Base-by-base conservation (phyloP, 1,140 invertebrate species). In the Musca domestica region DNA sequence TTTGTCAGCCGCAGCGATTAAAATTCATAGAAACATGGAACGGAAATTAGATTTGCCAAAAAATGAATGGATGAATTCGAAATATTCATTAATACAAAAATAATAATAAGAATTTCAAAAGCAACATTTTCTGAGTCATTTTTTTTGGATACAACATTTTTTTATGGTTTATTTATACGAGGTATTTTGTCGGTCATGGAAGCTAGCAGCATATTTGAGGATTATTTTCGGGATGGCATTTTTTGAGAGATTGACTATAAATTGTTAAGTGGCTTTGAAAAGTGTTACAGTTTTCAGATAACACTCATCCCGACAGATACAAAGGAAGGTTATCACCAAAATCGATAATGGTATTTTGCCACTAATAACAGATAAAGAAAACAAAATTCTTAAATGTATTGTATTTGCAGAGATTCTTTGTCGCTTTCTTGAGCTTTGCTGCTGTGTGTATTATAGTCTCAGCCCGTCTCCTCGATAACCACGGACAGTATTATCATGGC, bases 401-500 rank as follows among this genome's bases (percentile, higher is more conserved):
- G n/a, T 64, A n/a, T 9, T 46, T 47, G 27, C 20, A 64, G 63
- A 23, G 48, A 64, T 22, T 48, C n/a, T 19, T 64, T 0, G 23
- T 22, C 15, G 19, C 63, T 14, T 15, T 23, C 1, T 19, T 23
- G 7, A 5, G 14, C 15, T 51, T 64, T 1, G 7, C 10, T 15
- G 15, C 23, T 1, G 6, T 64, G 12, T n/a, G 17, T 19, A 19
- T 2, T 15, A 10, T 64, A 23, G 23, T 15, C 5, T 14, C 23
- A 49, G 65, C 65, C 15, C 1, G 6, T 9, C 54, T 20, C 23
- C 14, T 47, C 2, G 22, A 69, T 23, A 19, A 15, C 67, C 74
- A 61, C 51, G 66, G n/a, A 67, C 75, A 52, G 6, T 76, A 72
- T 54, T 78, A 73, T 73, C 74, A 76, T 2, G 74, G 74, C 9